These are phyloP conservation scores for Oedothorax gibbosus DNA, from an alignment of 1,140 invertebrate genomes.

Conservation along the genomic window DNA sequence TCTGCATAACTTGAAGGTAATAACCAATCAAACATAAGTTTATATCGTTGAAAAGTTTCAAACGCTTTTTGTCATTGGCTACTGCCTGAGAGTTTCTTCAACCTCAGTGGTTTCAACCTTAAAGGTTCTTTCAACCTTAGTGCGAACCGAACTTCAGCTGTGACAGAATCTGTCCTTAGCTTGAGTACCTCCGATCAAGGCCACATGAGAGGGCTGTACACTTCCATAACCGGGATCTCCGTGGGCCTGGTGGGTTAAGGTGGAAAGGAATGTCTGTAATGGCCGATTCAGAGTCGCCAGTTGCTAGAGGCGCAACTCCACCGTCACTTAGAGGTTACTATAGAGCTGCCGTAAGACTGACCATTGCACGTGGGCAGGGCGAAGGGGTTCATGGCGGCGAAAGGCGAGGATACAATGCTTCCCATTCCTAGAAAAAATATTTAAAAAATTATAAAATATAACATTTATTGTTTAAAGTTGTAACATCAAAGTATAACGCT, in stretches of 20 bases:
- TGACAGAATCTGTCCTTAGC: too few relatives aligned
- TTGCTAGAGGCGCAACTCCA: conserved; percentile 53
- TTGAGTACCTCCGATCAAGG: too few relatives aligned
- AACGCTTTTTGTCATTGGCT: too few relatives aligned
- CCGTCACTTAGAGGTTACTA: conserved; percentile 78
- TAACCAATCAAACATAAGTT: too few relatives aligned
- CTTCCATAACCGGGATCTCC: background rate
- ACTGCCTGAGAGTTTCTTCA: too few relatives aligned
- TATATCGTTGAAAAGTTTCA: too few relatives aligned
- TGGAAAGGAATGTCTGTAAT: conserved; percentile 16
- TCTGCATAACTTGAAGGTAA: too few relatives aligned
- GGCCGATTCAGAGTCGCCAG: conserved; percentile 55
- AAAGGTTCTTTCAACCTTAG: too few relatives aligned
- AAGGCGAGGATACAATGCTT: conserved; percentile 84
- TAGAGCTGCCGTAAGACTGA: conserved; percentile 85
- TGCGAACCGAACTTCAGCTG: too few relatives aligned
- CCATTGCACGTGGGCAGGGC: conserved; percentile 88
- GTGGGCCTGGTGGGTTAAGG: conserved; percentile 12
- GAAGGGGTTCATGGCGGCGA: conserved; percentile 89
- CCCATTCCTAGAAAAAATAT: conserved; percentile 73
- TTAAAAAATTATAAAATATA: background rate
- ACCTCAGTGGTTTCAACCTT: too few relatives aligned
- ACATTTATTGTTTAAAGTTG: background rate
- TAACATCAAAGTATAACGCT: conserved; percentile 35
- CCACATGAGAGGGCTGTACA: too few relatives aligned